Evolutionary conservation across 92 coral and sea anemone genomes (phyloP), one percentile per base, ranked within the genome.

Genomic region (Zoanthus gigantus): DNA sequence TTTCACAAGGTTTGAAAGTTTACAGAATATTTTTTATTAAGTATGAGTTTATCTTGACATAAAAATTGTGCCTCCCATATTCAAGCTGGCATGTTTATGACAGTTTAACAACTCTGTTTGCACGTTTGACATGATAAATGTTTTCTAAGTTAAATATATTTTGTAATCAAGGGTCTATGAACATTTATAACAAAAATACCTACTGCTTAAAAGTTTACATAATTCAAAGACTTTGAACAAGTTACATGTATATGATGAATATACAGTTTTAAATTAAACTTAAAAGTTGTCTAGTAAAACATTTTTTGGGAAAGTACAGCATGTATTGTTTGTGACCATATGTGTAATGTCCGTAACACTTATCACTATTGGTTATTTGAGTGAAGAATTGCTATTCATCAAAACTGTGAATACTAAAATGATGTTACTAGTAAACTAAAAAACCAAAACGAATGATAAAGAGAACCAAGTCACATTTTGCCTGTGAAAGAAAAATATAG

Each of bases 341-440:
- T 31, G 42, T 16, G 77, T 42, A 73, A 73, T 73, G 77, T 60
- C 85, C 85, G 56, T 58, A 60, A 80, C 85, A 60, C 85, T 80
- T 80, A 60, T 80, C 72, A 60, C 72, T 80, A 42, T 31, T 80
- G 31, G 29, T n/a, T 53, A 56, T 23, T 56, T 46, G 85, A 8
- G 47, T 29, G 72, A 80, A 60, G 34, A 58, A 44, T 44, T 60
- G 71, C 29, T 80, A 37, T 60, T 9, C 34, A 44, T 30, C 72
- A 46, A 53, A 60, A 80, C 61, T 60, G 65, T 80, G 68, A 80
- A 57, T 80, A 60, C 72, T 79, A 56, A 52, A 31, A 52, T 79
- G 66, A 34, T 57, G 69, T 30, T 79, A 56, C 54, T 80, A 60
- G 68, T 80, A 45, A 80, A 60, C 72, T 57, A 42, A 23, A 44